Base-by-base conservation (phyloP, 2,888 invertebrate genomes). In the Strigamia crassipes region DNA sequence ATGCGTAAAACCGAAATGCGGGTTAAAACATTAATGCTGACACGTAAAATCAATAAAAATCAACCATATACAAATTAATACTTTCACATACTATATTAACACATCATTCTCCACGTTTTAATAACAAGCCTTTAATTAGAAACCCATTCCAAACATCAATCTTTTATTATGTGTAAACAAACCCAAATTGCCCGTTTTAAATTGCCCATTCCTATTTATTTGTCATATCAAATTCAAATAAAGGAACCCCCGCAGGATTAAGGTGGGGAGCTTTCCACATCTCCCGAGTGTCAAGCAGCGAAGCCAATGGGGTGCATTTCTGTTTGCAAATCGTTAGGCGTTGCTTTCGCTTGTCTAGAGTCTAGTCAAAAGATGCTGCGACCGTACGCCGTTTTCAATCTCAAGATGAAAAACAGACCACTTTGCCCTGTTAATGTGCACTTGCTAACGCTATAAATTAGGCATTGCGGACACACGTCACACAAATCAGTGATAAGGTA, bases 241-340 rank as follows among this genome's bases (percentile, higher is more conserved):
- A 73, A 73, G 31, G 73, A 73, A 73, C 73, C 27, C 31, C 27
- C 31, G 73, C 15, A 10, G 73, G 73, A 73, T 73, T 31, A 27
- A 27, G 73, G 27, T 73, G 8, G 73, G 73, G 73, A 27, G 73
- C 73, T 73, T 73, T 73, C 73, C 31, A 31, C 73, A 73, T 73
- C 73, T 73, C 73, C 73, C 73, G 73, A 73, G 73, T 73, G 73
- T 73, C 73, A 73, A 73, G 73, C 73, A 73, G 73, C n/a, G 73
- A 73, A 73, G 73, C 73, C 73, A 31, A 73, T 12, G 73, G 73
- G 73, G 73, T 23, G 27, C 27, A 13, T 73, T 73, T 73, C 73
- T 73, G 73, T 73, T 73, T 73, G 73, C 13, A 73, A 27, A 73
- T 73, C 73, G 31, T 73, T 73, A 73, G 73, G 15, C 73, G 27